These are phyloP conservation scores for Acanthococcus lagerstroemiae DNA, from an alignment of 2,888 invertebrate species.

Conservation along the genomic window DNA sequence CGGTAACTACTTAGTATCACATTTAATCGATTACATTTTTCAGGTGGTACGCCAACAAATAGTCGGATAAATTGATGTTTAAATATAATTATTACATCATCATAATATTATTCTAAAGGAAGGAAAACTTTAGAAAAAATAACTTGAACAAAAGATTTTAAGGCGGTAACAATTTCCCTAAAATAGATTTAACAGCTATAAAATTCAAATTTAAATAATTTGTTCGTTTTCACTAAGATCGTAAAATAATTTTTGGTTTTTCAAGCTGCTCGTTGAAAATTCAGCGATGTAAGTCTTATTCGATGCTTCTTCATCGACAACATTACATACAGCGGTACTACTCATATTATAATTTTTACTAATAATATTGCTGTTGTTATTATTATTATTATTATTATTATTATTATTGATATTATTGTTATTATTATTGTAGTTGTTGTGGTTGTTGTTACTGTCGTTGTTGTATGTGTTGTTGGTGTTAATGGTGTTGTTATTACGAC, in stretches of 20 bases:
- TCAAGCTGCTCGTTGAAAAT: background rate
- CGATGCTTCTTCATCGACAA: constrained; percentile 1
- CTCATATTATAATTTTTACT: too few species aligned
- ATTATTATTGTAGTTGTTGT: too few species aligned
- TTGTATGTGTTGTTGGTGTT: too few species aligned
- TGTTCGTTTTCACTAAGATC: constrained; percentile 21
- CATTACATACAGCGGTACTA: too few species aligned
- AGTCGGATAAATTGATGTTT: background rate
- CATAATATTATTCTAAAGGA: too few species aligned
- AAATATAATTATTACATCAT: too few species aligned
- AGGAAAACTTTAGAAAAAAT: too few species aligned
- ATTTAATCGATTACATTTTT: constrained; percentile 1
- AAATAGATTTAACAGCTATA: background rate
- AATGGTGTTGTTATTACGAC: constrained; percentile 14
- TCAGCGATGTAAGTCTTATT: constrained; percentile 1
- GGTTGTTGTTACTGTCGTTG: too few species aligned
- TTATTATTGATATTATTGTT: too few species aligned
- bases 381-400: too few species aligned
- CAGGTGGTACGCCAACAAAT: background rate
- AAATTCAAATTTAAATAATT: constrained; percentile 7
- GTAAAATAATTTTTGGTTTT: constrained; percentile 12
- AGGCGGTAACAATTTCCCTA: too few species aligned
- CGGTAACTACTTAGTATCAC: constrained; percentile 27
- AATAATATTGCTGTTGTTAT: too few species aligned
- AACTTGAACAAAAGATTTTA: background rate